Evolutionary conservation across 2,888 invertebrate genomes (phyloP).

Genomic region (Syrista parreyssii): DNA sequence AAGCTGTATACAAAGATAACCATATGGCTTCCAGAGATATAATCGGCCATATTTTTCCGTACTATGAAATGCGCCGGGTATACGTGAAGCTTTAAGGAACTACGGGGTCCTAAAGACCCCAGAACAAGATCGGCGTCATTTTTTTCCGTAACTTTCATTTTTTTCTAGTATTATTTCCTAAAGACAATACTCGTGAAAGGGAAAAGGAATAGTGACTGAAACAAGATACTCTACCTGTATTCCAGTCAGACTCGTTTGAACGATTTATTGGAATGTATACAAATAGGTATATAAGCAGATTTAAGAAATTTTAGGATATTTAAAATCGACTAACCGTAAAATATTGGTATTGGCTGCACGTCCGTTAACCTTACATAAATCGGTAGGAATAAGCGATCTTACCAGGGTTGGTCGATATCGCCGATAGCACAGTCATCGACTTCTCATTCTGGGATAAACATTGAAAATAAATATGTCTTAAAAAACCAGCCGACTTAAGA

Average conservation of each 20-base stretch:
- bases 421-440: not conserved
- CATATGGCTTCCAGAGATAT: conserved; percentile 58
- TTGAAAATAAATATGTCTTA: conserved; percentile 3
- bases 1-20: conserved; percentile 60
- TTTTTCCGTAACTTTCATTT: not conserved
- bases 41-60: conserved; percentile 34
- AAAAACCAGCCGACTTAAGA: conserved; percentile 8
- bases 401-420: not conserved
- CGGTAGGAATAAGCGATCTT: not conserved
- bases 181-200: not conserved
- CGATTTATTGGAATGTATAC: not conserved
- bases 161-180: not conserved
- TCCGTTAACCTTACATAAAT: not conserved
- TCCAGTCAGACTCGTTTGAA: not conserved
- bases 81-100: not conserved
- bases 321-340: not conserved
- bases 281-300: not conserved
- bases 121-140: not conserved
- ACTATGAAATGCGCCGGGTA: conserved; percentile 21
- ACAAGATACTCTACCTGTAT: not conserved
- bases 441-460: not conserved
- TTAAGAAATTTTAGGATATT: not conserved
- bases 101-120: not conserved
- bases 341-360: not conserved
- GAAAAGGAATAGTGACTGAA: not conserved